Percentiles rank a stretch among this genome's conserved stretches.
phyloP scores from a whole-genome alignment of 2,888 invertebrate species.

The Luperina nickerlii region DNA sequence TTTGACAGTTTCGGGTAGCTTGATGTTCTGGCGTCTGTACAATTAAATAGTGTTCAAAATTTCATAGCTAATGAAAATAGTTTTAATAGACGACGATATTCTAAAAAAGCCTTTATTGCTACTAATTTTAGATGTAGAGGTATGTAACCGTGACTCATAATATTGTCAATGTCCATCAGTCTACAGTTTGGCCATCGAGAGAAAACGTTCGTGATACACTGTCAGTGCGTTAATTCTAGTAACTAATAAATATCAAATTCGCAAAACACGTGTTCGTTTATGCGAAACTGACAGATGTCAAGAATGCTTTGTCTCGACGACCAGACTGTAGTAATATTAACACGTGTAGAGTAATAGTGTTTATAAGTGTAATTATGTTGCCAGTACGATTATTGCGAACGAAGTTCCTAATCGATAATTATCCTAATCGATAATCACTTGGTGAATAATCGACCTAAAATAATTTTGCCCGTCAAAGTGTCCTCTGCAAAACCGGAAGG shows the following conservation, averaged over 20 bases:
- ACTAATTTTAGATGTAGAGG: neutral
- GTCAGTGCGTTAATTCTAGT: too few species aligned
- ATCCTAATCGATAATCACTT: neutral
- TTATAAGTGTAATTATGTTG: neutral
- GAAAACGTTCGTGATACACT: too few species aligned
- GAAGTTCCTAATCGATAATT: neutral
- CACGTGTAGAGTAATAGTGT: neutral
- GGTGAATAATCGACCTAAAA: neutral
- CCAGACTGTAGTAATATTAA: neutral
- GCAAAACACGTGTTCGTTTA: too few species aligned
- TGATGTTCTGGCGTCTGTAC: too few species aligned
- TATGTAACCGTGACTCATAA: neutral
- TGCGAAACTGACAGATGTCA: too few species aligned
- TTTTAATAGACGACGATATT: neutral
- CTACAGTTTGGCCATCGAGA: neutral
- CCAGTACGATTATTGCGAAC: neutral
- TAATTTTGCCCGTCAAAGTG: too few species aligned
- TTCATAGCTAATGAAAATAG: neutral
- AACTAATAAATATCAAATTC: too few species aligned
- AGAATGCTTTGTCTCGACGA: too few species aligned
- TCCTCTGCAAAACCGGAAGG: too few species aligned
- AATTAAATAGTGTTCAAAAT: conserved; percentile 6
- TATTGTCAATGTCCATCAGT: neutral
- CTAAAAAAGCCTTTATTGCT: conserved; percentile 28
- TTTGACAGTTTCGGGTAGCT: too few species aligned